phyloP scores from a whole-genome alignment of 2,113 vertebrate species.

The Solea solea region DNA sequence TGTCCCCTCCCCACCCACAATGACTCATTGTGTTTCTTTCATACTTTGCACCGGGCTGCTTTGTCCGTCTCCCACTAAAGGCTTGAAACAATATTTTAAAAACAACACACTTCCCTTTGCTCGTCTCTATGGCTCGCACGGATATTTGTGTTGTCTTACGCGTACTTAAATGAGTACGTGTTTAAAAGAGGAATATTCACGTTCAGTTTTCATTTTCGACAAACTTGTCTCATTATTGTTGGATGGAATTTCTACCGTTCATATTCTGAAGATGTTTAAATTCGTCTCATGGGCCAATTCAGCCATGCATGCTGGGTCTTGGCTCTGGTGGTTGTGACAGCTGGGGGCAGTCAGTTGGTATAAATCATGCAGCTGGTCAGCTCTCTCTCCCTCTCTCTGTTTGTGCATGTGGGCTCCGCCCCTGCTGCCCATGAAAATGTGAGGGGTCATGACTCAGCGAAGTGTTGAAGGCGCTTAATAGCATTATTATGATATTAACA shows the following conservation, averaged over 20 bases:
- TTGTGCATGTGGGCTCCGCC: constrained; percentile 59
- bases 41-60: constrained; percentile 72
- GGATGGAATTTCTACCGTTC: constrained; percentile 32
- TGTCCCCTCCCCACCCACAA: constrained; percentile 63
- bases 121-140: constrained; percentile 71
- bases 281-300: constrained; percentile 64
- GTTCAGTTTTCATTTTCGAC: neutral
- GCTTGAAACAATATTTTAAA: constrained; percentile 81
- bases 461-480: constrained; percentile 28
- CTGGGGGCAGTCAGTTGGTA: constrained; percentile 81
- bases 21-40: constrained; percentile 79
- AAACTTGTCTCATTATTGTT: neutral
- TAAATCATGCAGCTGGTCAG: constrained; percentile 77
- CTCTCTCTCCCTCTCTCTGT: constrained; percentile 39
- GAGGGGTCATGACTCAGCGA: constrained; percentile 45
- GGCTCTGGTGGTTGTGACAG: constrained; percentile 76
- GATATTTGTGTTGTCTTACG: constrained; percentile 64
- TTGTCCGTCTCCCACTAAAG: constrained; percentile 71
- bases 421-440: constrained; percentile 53
- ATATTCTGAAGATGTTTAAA: constrained; percentile 60
- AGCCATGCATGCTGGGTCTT: constrained; percentile 74
- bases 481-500: constrained; percentile 34
- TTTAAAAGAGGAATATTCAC: neutral
- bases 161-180: neutral
- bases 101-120: constrained; percentile 67